Conservation (phyloP, 2,797 vertebrate genomes). For the Myripristis murdjan region DNA sequence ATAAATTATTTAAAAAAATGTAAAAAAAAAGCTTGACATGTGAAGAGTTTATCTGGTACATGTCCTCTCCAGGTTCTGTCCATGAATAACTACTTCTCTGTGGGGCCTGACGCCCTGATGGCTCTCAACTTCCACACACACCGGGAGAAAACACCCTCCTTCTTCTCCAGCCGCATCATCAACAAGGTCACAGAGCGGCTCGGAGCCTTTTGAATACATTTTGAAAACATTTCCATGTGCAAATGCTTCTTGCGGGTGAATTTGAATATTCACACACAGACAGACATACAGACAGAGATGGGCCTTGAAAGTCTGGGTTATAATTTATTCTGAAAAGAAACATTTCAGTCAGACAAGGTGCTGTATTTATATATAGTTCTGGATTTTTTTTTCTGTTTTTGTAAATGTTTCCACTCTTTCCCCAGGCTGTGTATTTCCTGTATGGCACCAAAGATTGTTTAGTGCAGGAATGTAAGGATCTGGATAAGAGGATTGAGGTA, state of each 20-base stretch:
- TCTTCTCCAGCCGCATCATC: slow-evolving; percentile 98
- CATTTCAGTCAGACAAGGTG: background rate
- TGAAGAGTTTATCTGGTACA: too few species aligned
- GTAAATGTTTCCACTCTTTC: slow-evolving; percentile 7
- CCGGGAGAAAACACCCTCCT: slow-evolving; percentile 95
- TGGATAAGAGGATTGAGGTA: slow-evolving; percentile 99
- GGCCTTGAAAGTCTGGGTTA: too few species aligned
- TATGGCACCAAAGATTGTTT: slow-evolving; percentile 99
- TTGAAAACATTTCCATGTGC: slow-evolving; percentile 21
- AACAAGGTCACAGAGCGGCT: slow-evolving; percentile 93
- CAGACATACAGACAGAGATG: too few species aligned
- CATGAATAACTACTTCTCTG: slow-evolving; percentile 99
- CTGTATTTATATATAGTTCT: background rate
- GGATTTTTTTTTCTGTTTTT: background rate
- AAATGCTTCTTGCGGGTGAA: background rate
- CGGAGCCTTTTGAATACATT: background rate
- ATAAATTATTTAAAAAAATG: too few species aligned
- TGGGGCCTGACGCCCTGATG: slow-evolving; percentile 98
- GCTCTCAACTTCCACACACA: slow-evolving; percentile 97
- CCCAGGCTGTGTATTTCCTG: slow-evolving; percentile 95
- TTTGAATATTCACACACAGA: slow-evolving; percentile 14
- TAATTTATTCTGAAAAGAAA: background rate
- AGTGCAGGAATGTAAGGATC: slow-evolving; percentile 98
- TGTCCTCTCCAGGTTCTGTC: slow-evolving; percentile 88
- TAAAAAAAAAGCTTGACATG: too few species aligned